phyloP scores from a whole-genome alignment of 37 sponge, comb jelly and placozoan genomes.

The Sycon ciliatum region DNA sequence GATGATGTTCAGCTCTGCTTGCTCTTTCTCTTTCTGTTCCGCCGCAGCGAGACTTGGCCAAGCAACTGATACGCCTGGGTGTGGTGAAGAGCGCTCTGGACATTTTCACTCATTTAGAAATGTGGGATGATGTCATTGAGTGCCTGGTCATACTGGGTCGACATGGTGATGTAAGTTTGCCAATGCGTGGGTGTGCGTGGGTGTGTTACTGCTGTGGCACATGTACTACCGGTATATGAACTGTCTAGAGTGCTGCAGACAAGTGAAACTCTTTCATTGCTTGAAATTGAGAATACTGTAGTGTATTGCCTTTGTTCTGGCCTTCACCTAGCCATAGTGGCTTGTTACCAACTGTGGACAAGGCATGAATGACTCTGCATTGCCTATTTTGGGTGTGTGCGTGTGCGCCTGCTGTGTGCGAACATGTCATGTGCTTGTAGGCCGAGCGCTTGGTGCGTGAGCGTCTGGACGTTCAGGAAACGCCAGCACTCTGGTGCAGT shows the following conservation, averaged over 20 bases:
- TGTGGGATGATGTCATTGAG: constrained; percentile 75
- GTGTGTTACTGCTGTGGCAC: too few species aligned
- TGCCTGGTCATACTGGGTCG: too few species aligned
- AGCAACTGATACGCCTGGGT: constrained; percentile 51
- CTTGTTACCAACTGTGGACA: too few species aligned
- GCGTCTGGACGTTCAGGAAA: constrained; percentile 34
- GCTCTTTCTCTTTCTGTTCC: not conserved
- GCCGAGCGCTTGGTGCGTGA: constrained; percentile 47
- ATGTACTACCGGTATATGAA: too few species aligned
- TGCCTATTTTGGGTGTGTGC: too few species aligned
- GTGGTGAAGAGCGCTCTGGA: constrained; percentile 58
- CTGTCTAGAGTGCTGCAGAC: not conserved
- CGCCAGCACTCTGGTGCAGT: constrained; percentile 65
- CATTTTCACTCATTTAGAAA: constrained; percentile 41
- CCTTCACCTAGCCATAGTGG: not conserved
- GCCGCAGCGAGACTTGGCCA: constrained; percentile 58
- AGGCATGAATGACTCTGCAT: too few species aligned
- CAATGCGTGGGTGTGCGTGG: constrained; percentile 47
- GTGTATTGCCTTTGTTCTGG: not conserved
- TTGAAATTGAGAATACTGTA: not conserved
- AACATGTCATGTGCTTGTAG: not conserved
- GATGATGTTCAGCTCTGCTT: too few species aligned
- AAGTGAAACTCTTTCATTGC: not conserved
- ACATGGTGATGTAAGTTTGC: too few species aligned
- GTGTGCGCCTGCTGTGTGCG: too few species aligned